Percentiles rank a stretch among this genome's conserved stretches.
phyloP scores from a whole-genome alignment of 2,888 invertebrate species.

The Pammene aurita region DNA sequence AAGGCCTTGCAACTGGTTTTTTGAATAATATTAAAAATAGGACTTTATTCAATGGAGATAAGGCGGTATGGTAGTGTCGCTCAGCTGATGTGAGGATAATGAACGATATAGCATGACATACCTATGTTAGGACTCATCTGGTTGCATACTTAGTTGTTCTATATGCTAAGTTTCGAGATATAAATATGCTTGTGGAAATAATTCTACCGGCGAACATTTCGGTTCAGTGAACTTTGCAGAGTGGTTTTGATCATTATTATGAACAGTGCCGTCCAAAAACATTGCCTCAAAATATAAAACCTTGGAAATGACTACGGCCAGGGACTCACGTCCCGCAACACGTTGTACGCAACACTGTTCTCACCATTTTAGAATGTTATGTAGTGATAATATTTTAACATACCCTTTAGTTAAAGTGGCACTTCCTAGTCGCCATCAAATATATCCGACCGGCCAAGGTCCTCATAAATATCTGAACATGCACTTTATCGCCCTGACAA shows the following conservation, averaged over 20 bases:
- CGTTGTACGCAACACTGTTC: neutral
- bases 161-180: neutral
- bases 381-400: neutral
- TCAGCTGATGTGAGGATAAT: constrained; percentile 32
- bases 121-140: constrained; percentile 22
- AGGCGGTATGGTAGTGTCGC: neutral
- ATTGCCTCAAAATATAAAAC: constrained; percentile 5
- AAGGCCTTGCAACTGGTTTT: constrained; percentile 8
- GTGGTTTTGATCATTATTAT: constrained; percentile 14
- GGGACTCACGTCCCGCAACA: neutral
- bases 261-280: neutral
- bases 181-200: constrained; percentile 2
- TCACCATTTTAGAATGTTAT: neutral
- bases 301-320: constrained; percentile 7
- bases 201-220: neutral
- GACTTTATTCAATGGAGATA: neutral
- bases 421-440: too few species aligned
- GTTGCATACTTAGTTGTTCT: constrained; percentile 21
- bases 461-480: too few species aligned
- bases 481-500: too few species aligned
- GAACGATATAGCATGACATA: constrained; percentile 16
- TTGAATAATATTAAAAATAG: neutral
- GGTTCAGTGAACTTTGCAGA: constrained; percentile 8
- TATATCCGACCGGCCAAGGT: too few species aligned
- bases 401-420: neutral